Evolutionary conservation across 2,113 vertebrate species (phyloP), one percentile per base, ranked within the genome.

Genomic region (Toxotes jaculatrix): DNA sequence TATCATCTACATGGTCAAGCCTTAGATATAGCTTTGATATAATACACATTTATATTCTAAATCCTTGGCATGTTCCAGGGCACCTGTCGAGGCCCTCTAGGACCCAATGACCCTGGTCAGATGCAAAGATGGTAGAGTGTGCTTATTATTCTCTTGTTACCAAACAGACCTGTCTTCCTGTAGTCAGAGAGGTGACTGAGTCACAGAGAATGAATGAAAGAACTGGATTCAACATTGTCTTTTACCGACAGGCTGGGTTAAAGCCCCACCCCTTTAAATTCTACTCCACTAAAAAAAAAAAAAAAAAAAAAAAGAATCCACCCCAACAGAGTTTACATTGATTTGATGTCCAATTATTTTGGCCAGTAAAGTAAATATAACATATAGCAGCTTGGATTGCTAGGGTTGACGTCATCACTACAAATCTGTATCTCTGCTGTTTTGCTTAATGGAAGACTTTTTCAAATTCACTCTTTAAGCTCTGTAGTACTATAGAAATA

Each of bases 1-100:
- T 40, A 61, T 93, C 67, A 75, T 93, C 70, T 92, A 56, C 70
- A 72, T 92, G 32, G 0, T 0, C 3, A 63, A 55, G 7, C 23
- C 36, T 68, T 56, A 67, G 40, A 0, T 34, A 4, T 19, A 49
- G n/a, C n/a, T 23, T 45, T 45, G 40, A 47, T 32, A 16, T 4
- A n/a, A 11, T 34, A 19, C 3, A 31, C n/a, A 27, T 32, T 9
- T 32, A 53, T 45, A 14, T 62, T 53, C 0, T 14, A 27, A 42
- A 73, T 62, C n/a, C 5, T 5, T 4, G 3, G 8, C 60, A 51
- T n/a, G 27, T 23, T 36, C 34, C 53, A 60, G 51, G 34, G 17
- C 16, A 32, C 36, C 36, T 19, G 42, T 47, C 61, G 60, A 77
- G 23, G 23, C 47, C 65, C 40, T 47, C 19, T 3, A 62, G 55